Conservation (phyloP, 2,113 vertebrate genomes). For the Nycticebus coucang region DNA sequence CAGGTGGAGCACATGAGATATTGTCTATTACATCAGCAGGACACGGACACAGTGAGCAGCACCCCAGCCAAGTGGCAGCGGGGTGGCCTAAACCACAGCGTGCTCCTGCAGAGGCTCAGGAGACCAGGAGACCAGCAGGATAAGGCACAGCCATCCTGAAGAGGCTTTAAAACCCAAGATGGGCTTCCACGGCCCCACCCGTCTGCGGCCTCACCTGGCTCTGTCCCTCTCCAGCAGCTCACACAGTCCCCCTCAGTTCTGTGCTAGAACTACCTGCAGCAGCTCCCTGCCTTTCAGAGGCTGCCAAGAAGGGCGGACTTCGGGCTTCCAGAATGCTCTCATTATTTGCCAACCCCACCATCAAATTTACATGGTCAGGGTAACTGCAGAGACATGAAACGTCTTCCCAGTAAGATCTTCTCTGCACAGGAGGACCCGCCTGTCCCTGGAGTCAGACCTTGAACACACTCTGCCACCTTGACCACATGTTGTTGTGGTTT, state of each 20-base stretch:
- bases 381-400: neutral
- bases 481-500: fast-evolving
- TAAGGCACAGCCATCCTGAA: neutral
- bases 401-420: neutral
- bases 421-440: neutral
- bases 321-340: neutral
- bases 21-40: fast-evolving
- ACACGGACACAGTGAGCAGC: neutral
- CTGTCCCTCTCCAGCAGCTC: too few species aligned
- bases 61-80: fast-evolving
- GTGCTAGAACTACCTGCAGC: neutral
- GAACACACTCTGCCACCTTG: fast-evolving
- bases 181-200: fast-evolving
- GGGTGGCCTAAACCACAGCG: neutral
- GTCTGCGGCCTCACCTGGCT: neutral
- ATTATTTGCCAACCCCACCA: neutral
- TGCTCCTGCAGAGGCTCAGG: neutral
- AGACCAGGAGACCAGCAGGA: neutral
- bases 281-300: neutral
- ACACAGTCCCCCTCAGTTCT: neutral
- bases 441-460: fast-evolving
- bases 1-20: neutral
- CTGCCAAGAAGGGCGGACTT: neutral
- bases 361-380: neutral
- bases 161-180: neutral